Evolutionary conservation across 2,797 vertebrate species (phyloP).

Genomic region (Alauda arvensis): DNA sequence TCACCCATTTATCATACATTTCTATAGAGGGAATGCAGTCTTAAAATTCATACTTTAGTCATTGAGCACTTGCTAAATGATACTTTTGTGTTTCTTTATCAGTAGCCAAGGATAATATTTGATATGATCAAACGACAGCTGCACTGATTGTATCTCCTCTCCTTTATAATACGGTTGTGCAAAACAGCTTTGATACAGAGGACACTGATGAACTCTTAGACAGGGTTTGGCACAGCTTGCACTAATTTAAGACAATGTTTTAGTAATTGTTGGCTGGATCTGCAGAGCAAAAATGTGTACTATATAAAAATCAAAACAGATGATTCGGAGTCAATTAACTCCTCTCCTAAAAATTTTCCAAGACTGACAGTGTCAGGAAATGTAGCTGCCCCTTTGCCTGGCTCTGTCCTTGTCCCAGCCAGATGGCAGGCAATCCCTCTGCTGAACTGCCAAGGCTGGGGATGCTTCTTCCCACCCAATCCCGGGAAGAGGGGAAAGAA

Average conservation of each 20-base stretch:
- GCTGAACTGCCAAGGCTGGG: background rate
- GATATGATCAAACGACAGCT: background rate
- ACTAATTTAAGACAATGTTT: background rate
- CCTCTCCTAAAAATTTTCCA: background rate
- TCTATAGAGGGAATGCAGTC: background rate
- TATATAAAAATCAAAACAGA: background rate
- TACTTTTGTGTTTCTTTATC: background rate
- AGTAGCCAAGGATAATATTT: background rate
- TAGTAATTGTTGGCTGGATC: slow-evolving; percentile 13
- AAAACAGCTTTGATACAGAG: background rate
- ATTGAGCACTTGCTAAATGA: background rate
- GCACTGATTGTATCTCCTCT: background rate
- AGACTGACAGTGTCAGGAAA: background rate
- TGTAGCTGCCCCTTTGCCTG: background rate
- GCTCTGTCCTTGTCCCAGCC: background rate
- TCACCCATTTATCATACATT: background rate
- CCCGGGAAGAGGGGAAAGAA: background rate
- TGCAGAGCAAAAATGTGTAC: slow-evolving; percentile 10
- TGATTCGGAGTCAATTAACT: slow-evolving; percentile 4
- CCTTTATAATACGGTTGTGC: background rate
- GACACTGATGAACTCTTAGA: background rate
- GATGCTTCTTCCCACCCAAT: background rate
- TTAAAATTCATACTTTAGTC: background rate
- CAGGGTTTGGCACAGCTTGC: background rate
- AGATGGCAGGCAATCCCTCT: background rate